Evolutionary conservation across 1,140 invertebrate genomes (phyloP).

Genomic region (Lethocerus indicus): DNA sequence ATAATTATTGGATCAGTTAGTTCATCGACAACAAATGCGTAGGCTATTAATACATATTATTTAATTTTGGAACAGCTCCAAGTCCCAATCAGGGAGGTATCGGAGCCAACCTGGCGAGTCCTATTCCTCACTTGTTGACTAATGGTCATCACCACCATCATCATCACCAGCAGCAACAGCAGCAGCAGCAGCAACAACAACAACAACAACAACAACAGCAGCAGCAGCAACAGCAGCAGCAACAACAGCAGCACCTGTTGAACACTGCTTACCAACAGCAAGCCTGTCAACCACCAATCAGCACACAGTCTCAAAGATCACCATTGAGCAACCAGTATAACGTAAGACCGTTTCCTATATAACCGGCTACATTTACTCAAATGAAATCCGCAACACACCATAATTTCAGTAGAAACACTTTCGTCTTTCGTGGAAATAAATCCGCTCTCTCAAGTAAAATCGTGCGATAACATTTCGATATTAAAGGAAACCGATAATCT

Average conservation of each 20-base stretch:
- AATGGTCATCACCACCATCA: constrained; percentile 20
- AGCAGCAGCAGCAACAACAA: constrained; percentile 13
- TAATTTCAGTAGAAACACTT: too few relatives aligned
- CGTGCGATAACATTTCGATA: too few relatives aligned
- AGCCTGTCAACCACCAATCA: constrained; percentile 15
- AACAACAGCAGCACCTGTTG: constrained; percentile 15
- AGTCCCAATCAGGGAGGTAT: constrained; percentile 4
- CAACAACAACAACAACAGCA: constrained; percentile 13
- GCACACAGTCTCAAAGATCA: constrained; percentile 19
- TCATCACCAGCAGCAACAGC: constrained; percentile 18
- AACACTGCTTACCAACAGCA: constrained; percentile 14
- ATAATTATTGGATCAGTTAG: too few relatives aligned
- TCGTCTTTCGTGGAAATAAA: too few relatives aligned
- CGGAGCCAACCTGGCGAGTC: constrained; percentile 1
- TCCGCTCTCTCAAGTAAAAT: too few relatives aligned
- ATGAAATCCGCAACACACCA: too few relatives aligned
- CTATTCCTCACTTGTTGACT: constrained; percentile 40
- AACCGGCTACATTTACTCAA: too few relatives aligned
- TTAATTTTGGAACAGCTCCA: background rate
- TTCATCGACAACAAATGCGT: background rate
- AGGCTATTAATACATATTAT: background rate
- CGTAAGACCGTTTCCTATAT: too few relatives aligned
- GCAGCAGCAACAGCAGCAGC: constrained; percentile 16
- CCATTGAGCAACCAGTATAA: constrained; percentile 9
- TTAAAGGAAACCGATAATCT: too few relatives aligned